Conservation (phyloP, 2,888 invertebrate species). For the Temnothorax unifasciatus region DNA sequence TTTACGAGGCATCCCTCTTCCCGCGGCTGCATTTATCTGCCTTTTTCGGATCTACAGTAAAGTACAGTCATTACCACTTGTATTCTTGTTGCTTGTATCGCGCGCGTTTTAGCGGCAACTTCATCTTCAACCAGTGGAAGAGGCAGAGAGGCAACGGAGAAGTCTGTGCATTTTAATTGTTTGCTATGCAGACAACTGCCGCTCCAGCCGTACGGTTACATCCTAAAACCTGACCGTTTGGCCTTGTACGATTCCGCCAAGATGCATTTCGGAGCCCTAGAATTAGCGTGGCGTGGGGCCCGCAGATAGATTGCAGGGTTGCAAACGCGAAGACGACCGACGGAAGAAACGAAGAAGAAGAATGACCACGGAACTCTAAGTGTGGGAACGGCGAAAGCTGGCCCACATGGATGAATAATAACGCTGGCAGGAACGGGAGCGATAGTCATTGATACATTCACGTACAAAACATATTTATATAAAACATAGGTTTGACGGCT, state of each 20-base stretch:
- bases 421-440: not conserved
- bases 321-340: constrained; percentile 65
- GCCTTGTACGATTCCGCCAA: constrained; percentile 77
- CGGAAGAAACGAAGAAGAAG: constrained; percentile 73
- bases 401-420: constrained; percentile 74
- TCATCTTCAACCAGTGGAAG: constrained; percentile 59
- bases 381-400: constrained; percentile 81
- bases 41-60: constrained; percentile 57
- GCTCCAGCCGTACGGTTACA: constrained; percentile 55
- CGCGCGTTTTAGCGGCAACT: constrained; percentile 60
- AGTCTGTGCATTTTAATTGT: constrained; percentile 75
- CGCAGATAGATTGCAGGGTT: constrained; percentile 82
- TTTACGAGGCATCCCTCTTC: constrained; percentile 65
- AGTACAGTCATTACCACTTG: constrained; percentile 68
- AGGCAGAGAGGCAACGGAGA: constrained; percentile 13
- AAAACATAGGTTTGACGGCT: not conserved
- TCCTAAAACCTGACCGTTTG: constrained; percentile 63
- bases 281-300: constrained; percentile 80
- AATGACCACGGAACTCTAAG: constrained; percentile 74
- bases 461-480: not conserved
- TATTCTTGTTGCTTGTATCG: constrained; percentile 64
- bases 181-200: constrained; percentile 66
- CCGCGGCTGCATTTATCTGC: constrained; percentile 39
- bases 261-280: constrained; percentile 80
- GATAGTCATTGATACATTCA: not conserved